Evolutionary conservation across 2,888 invertebrate genomes (phyloP).

Genomic region (Parapristionchus giblindavisi): DNA sequence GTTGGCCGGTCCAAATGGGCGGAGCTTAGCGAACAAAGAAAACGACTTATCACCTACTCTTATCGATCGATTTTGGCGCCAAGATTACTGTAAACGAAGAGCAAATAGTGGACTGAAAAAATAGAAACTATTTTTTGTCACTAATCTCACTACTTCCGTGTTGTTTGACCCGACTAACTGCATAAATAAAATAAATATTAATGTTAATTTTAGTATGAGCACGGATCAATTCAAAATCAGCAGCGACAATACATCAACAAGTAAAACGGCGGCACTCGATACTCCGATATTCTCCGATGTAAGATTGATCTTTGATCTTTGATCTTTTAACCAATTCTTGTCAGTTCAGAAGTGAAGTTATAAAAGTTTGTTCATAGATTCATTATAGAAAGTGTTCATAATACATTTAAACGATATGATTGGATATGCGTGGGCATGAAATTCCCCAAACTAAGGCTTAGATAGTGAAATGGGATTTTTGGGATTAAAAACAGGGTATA

Average conservation of each 20-base stretch:
- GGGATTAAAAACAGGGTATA: neutral
- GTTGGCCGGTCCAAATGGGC: too few relatives aligned
- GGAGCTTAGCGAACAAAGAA: too few relatives aligned
- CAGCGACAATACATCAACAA: neutral
- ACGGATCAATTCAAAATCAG: constrained; percentile 18
- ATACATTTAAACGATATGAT: too few relatives aligned
- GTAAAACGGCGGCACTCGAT: constrained; percentile 17
- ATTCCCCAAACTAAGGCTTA: too few relatives aligned
- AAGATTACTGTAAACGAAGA: too few relatives aligned
- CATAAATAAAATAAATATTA: neutral
- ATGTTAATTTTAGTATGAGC: neutral
- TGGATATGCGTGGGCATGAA: too few relatives aligned
- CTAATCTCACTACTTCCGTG: neutral
- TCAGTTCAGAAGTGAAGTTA: too few relatives aligned
- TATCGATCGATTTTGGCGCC: too few relatives aligned
- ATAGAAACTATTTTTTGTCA: too few relatives aligned
- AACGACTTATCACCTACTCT: too few relatives aligned
- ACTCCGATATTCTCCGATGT: constrained; percentile 37
- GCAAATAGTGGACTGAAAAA: too few relatives aligned
- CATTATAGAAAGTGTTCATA: neutral
- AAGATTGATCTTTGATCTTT: constrained; percentile 19
- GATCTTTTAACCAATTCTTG: neutral
- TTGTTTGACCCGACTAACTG: neutral
- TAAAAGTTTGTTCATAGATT: neutral
- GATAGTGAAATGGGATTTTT: too few relatives aligned